A percentile compares a stretch with the other conserved stretches of the same genome.
phyloP scores from a whole-genome alignment of 2,797 vertebrate genomes.

The Nannoperca australis region DNA sequence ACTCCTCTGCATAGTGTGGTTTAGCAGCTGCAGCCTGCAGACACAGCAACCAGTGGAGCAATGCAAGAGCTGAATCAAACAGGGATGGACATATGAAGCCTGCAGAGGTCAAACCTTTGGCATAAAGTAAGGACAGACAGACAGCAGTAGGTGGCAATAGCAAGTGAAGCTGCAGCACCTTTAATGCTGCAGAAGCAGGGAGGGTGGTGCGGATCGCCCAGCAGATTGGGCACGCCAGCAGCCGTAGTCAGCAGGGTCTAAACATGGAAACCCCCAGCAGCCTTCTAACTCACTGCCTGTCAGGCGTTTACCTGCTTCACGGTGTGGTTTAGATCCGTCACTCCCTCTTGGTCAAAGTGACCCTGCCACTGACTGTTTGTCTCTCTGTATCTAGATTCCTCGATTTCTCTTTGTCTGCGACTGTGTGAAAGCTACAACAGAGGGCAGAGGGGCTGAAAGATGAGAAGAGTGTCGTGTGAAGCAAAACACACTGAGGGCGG shows the following conservation, averaged over 20 bases:
- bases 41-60: background rate
- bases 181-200: constrained; percentile 32
- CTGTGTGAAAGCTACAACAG: constrained; percentile 17
- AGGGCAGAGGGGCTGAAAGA: constrained; percentile 8
- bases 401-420: background rate
- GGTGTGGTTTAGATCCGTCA: constrained; percentile 7
- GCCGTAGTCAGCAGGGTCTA: constrained; percentile 57
- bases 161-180: constrained; percentile 31
- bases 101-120: constrained; percentile 6
- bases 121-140: background rate
- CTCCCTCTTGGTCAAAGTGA: constrained; percentile 3
- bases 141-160: background rate
- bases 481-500: constrained; percentile 7
- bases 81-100: background rate
- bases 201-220: constrained; percentile 16
- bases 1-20: constrained; percentile 51
- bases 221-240: constrained; percentile 30
- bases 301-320: constrained; percentile 45
- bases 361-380: background rate
- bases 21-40: constrained; percentile 33
- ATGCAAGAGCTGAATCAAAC: background rate
- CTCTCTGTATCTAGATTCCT: background rate
- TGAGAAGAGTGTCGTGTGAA: constrained; percentile 33
- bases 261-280: constrained; percentile 68
- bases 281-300: constrained; percentile 25